These are phyloP conservation scores for Ophiodon elongatus DNA, from an alignment of 2,113 vertebrate species.

Conservation along the genomic window DNA sequence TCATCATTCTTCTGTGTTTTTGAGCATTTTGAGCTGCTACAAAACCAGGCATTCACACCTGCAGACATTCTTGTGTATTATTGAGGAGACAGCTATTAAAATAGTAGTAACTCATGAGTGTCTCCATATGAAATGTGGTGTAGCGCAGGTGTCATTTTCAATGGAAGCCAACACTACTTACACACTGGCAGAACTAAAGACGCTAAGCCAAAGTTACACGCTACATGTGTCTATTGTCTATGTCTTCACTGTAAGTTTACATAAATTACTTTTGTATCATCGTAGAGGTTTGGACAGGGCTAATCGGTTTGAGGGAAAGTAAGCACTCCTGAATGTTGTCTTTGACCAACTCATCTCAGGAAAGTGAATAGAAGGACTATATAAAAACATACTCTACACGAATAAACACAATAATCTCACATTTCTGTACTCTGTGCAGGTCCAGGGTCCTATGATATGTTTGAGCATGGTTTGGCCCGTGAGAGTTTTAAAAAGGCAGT, in stretches of 20 bases:
- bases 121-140: conserved; percentile 21
- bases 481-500: conserved; percentile 78
- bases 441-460: conserved; percentile 80
- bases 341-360: neutral
- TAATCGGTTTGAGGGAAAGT: neutral
- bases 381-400: neutral
- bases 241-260: neutral
- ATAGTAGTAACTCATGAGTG: neutral
- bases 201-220: conserved; percentile 17
- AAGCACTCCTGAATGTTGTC: neutral
- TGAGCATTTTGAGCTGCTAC: neutral
- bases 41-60: neutral
- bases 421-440: conserved; percentile 63
- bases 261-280: neutral
- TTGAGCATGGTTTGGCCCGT: conserved; percentile 72
- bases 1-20: neutral
- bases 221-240: conserved; percentile 10
- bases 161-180: conserved; percentile 17
- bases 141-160: conserved; percentile 7
- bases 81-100: conserved; percentile 15
- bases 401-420: neutral
- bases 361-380: neutral
- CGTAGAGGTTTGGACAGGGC: neutral
- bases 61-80: neutral
- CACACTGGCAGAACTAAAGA: conserved; percentile 21